Conservation (phyloP, 2,888 invertebrate species). For the Leuctra nigra region DNA sequence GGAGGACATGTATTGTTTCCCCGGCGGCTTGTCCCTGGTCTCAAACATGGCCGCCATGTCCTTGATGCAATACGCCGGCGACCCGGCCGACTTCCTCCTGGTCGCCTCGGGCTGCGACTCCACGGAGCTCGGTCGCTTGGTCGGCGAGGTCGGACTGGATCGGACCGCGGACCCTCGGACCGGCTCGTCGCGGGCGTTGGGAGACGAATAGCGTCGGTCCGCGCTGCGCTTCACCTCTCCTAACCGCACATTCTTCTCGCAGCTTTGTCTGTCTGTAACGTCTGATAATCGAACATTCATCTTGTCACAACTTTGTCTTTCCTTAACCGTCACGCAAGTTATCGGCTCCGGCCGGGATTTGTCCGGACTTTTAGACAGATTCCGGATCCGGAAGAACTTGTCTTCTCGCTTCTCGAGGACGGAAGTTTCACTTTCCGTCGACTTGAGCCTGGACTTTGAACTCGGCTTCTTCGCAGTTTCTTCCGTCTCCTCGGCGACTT, state of each 20-base stretch:
- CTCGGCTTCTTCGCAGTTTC: not conserved
- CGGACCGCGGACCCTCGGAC: not conserved
- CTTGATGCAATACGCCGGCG: slow-evolving; percentile 67
- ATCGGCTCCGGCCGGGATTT: slow-evolving; percentile 14
- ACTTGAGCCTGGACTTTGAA: not conserved
- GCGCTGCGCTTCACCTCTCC: not conserved
- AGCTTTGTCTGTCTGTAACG: slow-evolving; percentile 1
- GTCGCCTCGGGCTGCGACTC: slow-evolving; percentile 31
- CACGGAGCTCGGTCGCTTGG: not conserved
- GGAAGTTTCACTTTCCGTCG: not conserved
- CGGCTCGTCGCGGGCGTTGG: not conserved
- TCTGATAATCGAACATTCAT: no score
- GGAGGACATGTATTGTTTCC: not conserved
- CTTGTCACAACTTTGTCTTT: slow-evolving; percentile 18
- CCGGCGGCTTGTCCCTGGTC: slow-evolving; percentile 14
- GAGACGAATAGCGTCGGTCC: not conserved
- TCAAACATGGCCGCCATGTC: slow-evolving; percentile 81
- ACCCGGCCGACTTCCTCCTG: slow-evolving; percentile 34
- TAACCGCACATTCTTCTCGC: not conserved
- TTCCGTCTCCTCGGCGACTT: not conserved
- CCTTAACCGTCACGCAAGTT: slow-evolving; percentile 18
- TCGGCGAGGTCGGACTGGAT: not conserved
- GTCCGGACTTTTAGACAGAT: slow-evolving; percentile 28
- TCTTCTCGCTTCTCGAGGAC: not conserved
- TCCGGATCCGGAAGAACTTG: not conserved